Evolutionary conservation across 1,140 invertebrate genomes (phyloP), one percentile per base, ranked within the genome.

Genomic region (Idris sp.): DNA sequence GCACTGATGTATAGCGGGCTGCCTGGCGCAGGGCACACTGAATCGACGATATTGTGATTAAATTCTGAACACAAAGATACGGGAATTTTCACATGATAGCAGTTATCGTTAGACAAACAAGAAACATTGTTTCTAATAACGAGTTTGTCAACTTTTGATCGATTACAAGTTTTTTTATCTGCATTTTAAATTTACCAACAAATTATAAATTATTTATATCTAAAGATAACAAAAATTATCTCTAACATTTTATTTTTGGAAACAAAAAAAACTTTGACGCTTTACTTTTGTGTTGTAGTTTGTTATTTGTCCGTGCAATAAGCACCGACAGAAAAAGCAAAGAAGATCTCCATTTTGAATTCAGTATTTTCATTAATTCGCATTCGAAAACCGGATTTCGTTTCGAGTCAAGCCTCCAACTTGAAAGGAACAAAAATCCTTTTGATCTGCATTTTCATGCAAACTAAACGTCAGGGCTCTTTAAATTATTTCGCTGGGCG

Each of bases 321-420:
- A n/a, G n/a, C n/a, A n/a, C n/a, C n/a, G n/a, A n/a, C n/a, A n/a
- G n/a, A n/a, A n/a, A n/a, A n/a, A 28, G 19, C 61, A 22, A 40
- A 36, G 28, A 30, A 59, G 48, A 46, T 54, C 67, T 38, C 40
- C 25, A 49, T 26, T 28, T 59, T 26, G 54, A 61, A 41, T 46
- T 53, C 61, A 33, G 40, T 46, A 62, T 62, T 74, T 74, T 67
- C 62, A 68, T 74, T 74, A 68, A 74, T 74, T 56, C 64, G 41
- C 43, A 68, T 49, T 51, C 25, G 56, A 14, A 41, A 75, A 74
- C 72, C 62, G 62, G 62, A 74, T 74, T 62, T 64, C 9, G n/a
- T 46, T 25, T 51, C 11, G 48, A 62, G 43, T 68, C 62, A 38
- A 43, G 49, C 30, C 33, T 58, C 43, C 13, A 59, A 64, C 33